These are phyloP conservation scores for Timandra comae DNA, from an alignment of 2,888 invertebrate genomes.

Conservation along the genomic window DNA sequence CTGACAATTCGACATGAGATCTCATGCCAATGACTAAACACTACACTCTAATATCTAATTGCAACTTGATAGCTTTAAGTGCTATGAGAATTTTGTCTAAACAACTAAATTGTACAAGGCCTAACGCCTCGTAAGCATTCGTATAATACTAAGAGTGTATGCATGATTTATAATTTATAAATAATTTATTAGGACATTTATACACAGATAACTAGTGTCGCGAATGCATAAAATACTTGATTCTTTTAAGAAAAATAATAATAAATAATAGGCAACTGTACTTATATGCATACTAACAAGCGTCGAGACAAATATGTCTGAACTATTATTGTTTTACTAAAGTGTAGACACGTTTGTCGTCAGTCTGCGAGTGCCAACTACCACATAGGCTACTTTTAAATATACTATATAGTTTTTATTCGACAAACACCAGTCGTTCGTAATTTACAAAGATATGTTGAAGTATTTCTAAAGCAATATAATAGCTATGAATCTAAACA, in stretches of 20 bases:
- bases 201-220: constrained; percentile 55
- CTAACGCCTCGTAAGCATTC: constrained; percentile 64
- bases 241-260: constrained; percentile 36
- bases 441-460: constrained; percentile 72
- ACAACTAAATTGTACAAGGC: constrained; percentile 65
- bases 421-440: constrained; percentile 55
- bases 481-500: constrained; percentile 73
- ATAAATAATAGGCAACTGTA: constrained; percentile 38
- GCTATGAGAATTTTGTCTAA: constrained; percentile 70
- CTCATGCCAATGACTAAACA: constrained; percentile 69
- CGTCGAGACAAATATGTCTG: constrained; percentile 63
- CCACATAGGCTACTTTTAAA: constrained; percentile 28
- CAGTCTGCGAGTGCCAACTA: constrained; percentile 57
- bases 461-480: constrained; percentile 74
- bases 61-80: constrained; percentile 65
- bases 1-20: constrained; percentile 71
- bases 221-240: constrained; percentile 54
- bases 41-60: constrained; percentile 70
- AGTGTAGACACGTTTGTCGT: constrained; percentile 38
- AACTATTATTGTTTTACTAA: constrained; percentile 38
- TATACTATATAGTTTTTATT: constrained; percentile 32
- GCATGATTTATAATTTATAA: constrained; percentile 72
- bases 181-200: constrained; percentile 70
- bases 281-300: constrained; percentile 48
- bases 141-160: constrained; percentile 72